These are phyloP conservation scores for Drosophila pseudotakahashii DNA, from an alignment of 2,888 invertebrate genomes.

Conservation along the genomic window DNA sequence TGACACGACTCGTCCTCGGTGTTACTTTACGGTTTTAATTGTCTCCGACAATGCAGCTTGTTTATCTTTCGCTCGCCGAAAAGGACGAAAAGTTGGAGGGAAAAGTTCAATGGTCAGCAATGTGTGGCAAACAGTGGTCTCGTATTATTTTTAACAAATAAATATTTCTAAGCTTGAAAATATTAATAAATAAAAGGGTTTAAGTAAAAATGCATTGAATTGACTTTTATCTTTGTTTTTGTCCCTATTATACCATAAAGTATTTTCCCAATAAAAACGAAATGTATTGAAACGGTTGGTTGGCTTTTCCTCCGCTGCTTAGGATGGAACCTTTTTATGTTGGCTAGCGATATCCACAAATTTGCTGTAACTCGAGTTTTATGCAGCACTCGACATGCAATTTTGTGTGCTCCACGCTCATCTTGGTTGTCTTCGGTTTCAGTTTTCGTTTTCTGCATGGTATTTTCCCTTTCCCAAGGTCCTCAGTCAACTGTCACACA, in stretches of 20 bases:
- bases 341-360: constrained; percentile 46
- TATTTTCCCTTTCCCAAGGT: constrained; percentile 9
- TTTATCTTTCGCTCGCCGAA: constrained; percentile 43
- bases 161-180: not conserved
- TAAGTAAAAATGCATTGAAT: not conserved
- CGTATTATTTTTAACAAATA: not conserved
- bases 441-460: constrained; percentile 39
- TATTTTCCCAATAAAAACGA: constrained; percentile 24
- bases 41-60: constrained; percentile 59
- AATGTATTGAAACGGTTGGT: constrained; percentile 24
- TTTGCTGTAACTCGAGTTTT: constrained; percentile 69
- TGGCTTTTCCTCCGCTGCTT: constrained; percentile 2
- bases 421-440: constrained; percentile 61
- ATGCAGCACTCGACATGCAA: constrained; percentile 72
- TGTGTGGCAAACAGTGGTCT: constrained; percentile 2
- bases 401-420: constrained; percentile 56
- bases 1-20: constrained; percentile 38
- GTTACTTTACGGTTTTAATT: constrained; percentile 74
- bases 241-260: constrained; percentile 11
- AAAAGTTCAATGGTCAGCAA: constrained; percentile 32
- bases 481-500: constrained; percentile 44
- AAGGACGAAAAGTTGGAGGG: not conserved
- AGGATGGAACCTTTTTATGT: constrained; percentile 5
- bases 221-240: not conserved
- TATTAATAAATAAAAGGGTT: not conserved